phyloP scores from a whole-genome alignment of 2,113 vertebrate genomes.

The Leptosomus discolor region DNA sequence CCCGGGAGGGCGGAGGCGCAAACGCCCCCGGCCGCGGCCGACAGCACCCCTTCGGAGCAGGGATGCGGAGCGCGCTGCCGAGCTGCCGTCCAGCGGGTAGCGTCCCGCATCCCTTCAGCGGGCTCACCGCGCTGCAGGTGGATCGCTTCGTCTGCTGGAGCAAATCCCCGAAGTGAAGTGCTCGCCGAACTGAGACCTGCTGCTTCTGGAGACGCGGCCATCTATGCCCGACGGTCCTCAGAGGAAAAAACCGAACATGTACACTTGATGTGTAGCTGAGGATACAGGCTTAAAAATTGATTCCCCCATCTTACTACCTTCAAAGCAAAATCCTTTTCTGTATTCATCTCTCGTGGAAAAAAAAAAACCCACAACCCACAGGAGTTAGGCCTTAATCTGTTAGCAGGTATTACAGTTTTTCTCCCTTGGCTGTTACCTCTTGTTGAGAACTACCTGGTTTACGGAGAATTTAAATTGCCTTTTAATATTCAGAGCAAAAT shows the following conservation, averaged over 20 bases:
- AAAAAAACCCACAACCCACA: neutral
- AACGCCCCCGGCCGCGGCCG: too few relatives aligned
- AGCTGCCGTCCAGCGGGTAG: rapidly evolving
- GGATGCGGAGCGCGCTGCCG: neutral
- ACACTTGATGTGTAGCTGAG: too few relatives aligned
- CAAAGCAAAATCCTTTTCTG: neutral
- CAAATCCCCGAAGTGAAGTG: neutral
- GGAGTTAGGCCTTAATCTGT: neutral
- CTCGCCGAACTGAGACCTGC: too few relatives aligned
- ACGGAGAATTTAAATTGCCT: neutral
- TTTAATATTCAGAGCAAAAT: neutral
- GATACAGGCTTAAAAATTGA: neutral
- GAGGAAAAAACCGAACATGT: neutral
- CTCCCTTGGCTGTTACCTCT: neutral
- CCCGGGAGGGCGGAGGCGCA: too few relatives aligned
- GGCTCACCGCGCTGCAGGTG: rapidly evolving
- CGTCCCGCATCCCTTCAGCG: too few relatives aligned
- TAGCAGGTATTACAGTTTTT: neutral
- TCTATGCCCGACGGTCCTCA: rapidly evolving
- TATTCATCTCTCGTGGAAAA: neutral
- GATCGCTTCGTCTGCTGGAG: neutral
- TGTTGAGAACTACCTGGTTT: neutral
- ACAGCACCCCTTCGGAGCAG: too few relatives aligned
- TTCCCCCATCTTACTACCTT: neutral
- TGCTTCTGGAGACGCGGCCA: rapidly evolving